Evolutionary conservation across 1,140 invertebrate genomes (phyloP).

Genomic region (Dendrolimus kikuchii): DNA sequence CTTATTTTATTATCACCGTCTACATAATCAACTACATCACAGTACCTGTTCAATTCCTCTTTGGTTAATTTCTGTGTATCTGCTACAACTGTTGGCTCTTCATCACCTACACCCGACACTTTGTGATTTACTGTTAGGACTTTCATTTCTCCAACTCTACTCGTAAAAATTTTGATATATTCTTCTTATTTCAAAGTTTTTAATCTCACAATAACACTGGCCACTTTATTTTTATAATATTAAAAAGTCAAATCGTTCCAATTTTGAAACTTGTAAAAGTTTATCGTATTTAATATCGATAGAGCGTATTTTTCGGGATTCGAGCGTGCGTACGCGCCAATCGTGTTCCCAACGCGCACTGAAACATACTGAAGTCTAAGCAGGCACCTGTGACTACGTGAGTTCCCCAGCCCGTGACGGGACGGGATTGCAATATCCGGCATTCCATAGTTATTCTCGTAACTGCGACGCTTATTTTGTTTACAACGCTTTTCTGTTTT

Average conservation of each 20-base stretch:
- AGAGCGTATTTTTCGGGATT: constrained; percentile 4
- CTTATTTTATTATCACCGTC: too few relatives aligned
- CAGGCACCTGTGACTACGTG: constrained; percentile 12
- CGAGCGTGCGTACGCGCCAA: constrained; percentile 21
- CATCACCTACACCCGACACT: constrained; percentile 43
- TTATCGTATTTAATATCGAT: constrained; percentile 37
- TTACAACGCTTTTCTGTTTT: constrained; percentile 48
- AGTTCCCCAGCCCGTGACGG: constrained; percentile 12
- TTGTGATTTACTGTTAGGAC: constrained; percentile 52
- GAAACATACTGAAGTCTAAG: constrained; percentile 10
- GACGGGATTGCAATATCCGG: constrained; percentile 50
- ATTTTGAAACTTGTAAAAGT: constrained; percentile 7
- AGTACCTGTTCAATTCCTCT: constrained; percentile 60
- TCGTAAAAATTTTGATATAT: too few relatives aligned
- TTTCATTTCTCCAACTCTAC: constrained; percentile 33
- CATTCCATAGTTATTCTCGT: constrained; percentile 58
- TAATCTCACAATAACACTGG: background rate
- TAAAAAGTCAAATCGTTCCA: constrained; percentile 14
- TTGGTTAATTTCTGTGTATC: constrained; percentile 40
- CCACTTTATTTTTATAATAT: constrained; percentile 6
- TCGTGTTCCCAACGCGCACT: constrained; percentile 25
- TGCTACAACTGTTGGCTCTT: constrained; percentile 43
- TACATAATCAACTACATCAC: background rate
- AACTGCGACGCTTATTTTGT: constrained; percentile 53
- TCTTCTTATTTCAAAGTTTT: too few relatives aligned